A percentile compares a stretch with the other conserved stretches of the same genome.
phyloP scores from a whole-genome alignment of 2,113 vertebrate genomes.

The Peromyscus leucopus region DNA sequence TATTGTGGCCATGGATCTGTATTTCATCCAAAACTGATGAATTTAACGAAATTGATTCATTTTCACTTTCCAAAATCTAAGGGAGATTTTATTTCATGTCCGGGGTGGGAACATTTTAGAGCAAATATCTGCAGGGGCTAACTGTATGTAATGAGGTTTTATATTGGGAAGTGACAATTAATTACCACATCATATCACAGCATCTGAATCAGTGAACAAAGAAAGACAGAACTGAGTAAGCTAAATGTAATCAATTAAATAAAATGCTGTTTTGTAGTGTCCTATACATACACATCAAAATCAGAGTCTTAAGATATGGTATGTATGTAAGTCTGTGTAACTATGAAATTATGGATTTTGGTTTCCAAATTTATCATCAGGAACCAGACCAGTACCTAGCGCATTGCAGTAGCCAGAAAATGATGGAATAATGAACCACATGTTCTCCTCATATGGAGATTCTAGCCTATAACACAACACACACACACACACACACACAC shows the following conservation, averaged over 20 bases:
- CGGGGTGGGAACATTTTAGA: not conserved
- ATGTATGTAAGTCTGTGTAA: not conserved
- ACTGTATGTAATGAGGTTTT: constrained; percentile 28
- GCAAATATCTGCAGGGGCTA: not conserved
- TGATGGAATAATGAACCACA: not conserved
- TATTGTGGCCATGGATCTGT: not conserved
- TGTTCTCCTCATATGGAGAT: not conserved
- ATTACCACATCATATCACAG: not conserved
- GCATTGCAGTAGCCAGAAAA: accelerated
- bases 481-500: not conserved
- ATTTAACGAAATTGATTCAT: constrained; percentile 2
- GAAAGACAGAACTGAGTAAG: not conserved
- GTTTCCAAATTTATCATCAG: not conserved
- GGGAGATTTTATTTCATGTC: not conserved
- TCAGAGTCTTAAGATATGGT: not conserved
- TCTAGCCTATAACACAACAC: not conserved
- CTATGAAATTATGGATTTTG: not conserved
- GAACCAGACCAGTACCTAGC: not conserved
- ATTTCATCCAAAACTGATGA: constrained; percentile 14
- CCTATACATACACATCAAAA: not conserved
- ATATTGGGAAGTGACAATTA: not conserved
- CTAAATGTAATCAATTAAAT: not conserved
- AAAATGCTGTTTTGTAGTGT: not conserved
- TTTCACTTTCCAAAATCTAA: constrained; percentile 4
- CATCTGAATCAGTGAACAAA: not conserved